Base-by-base conservation (phyloP, 2,888 invertebrate species). In the Dyspetes luteomarginatus region DNA sequence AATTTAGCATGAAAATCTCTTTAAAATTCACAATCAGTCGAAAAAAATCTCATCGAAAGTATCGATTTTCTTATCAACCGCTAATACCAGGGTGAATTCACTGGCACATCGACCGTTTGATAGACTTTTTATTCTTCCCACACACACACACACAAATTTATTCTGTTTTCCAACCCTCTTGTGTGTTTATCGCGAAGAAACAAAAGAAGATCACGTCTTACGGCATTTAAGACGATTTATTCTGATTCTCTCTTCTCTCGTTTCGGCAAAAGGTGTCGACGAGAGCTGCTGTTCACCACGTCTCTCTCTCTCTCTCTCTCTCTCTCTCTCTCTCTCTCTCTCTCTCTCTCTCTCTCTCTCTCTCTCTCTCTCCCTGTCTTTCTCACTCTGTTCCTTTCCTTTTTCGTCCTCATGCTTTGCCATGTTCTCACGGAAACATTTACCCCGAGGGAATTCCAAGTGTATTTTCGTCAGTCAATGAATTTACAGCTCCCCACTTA, bases 391-490 rank as follows among this genome's bases (percentile, higher is more conserved):
- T 36, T 58, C 48, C 19, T 56, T 17, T 48, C 48, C 36, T 36
- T 36, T 36, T 36, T 12, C 36, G 4, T 36, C 12, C 12, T 24
- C 50, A 36, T 19, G 30, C 45, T 62, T 68, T 26, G 71, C 67
- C 72, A n/a, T n/a, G 55, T 72, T 68, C 45, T 24, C 62, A 41
- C 62, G 60, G 36, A 48, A 55, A 69, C 19, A 60, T 69, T 26
- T 12, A n/a, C 22, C 74, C 72, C 17, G 0, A 43, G 82, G 81
- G 88, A 89, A 90, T 89, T 87, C 85, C 88, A 82, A 84, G 87
- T 88, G 86, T 88, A 90, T 91, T 90, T 91, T 90, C 89, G 89
- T 87, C 90, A 88, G 90, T 91, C 91, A 91, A 91, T 91, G 91
- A 91, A 91, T 91, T 91, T 91, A 91, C 91, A 90, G 87, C 89